Base-by-base conservation (phyloP, 2,888 invertebrate species). In the Latrodectus hesperus region DNA sequence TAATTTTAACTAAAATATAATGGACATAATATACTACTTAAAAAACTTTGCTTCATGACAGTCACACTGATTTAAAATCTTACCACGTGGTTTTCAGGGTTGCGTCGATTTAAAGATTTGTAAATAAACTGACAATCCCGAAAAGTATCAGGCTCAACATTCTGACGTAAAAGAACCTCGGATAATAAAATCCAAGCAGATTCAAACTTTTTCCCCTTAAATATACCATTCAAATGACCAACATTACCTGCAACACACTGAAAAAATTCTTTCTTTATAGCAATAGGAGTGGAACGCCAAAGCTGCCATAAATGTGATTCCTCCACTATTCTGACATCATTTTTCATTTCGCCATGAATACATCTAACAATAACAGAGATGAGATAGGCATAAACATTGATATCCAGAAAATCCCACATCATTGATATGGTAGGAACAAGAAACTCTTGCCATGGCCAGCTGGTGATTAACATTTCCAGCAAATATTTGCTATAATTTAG, bases 321-420 rank as follows among this genome's bases (percentile, higher is more conserved):
- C n/a, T 60, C 60, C 60, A 60, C 60, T 60, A 60, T 60, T n/a
- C 60, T 60, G 12, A 60, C 60, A 12, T 60, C 60, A 60, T n/a
- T 60, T n/a, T 60, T 60, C 12, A 60, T 16, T n/a, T 60, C 60
- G 6, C 60, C 60, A n/a, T 60, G 60, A 60, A 60, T 60, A 11
- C 60, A 60, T 60, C 60, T 12, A 60, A 60, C 60, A 60, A 60
- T 60, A 16, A 60, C 60, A 60, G 60, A 60, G 8, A 60, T n/a
- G n/a, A 60, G 60, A 60, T 60, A 60, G n/a, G 60, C 60, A n/a
- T 60, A 60, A 60, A 60, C 11, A 60, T 60, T 60, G n/a, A 60
- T 60, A 11, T 60, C 60, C 12, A 60, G 12, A 60, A 60, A 60
- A 60, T 60, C 60, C 60, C 60, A 60, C 60, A 60, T 60, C 60